phyloP scores from a whole-genome alignment of 2,888 invertebrate genomes.

The Lasioglossum villosulum region DNA sequence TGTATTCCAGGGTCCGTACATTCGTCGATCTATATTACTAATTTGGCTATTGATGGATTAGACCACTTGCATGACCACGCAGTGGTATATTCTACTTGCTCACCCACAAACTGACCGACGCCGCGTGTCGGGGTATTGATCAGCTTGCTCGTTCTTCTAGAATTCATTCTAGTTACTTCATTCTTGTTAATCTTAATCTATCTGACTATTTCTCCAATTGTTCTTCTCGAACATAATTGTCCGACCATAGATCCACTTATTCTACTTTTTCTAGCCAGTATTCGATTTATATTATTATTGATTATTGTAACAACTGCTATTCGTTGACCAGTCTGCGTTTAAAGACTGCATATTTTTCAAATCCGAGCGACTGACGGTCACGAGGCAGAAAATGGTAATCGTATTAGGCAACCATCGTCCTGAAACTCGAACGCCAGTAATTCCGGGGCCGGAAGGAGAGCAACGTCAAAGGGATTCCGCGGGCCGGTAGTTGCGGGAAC shows the following conservation, averaged over 20 bases:
- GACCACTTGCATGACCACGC: too few relatives aligned
- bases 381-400: background rate
- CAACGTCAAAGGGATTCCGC: background rate
- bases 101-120: background rate
- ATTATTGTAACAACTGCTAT: background rate
- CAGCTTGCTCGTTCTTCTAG: background rate
- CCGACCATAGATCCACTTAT: background rate
- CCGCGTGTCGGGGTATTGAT: background rate
- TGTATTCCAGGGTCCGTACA: too few relatives aligned
- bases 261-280: too few relatives aligned
- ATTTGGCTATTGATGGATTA: too few relatives aligned
- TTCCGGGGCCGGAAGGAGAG: background rate
- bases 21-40: too few relatives aligned
- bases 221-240: background rate
- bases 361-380: background rate
- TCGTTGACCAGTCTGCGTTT: background rate
- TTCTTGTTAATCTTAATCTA: background rate
- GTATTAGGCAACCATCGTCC: background rate
- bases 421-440: slow-evolving; percentile 1
- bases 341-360: background rate
- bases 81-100: background rate
- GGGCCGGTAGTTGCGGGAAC: slow-evolving; percentile 17
- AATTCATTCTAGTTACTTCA: background rate
- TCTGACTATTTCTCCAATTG: background rate
- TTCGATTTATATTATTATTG: background rate